These are phyloP conservation scores for Ophion slaviceki DNA, from an alignment of 2,888 invertebrate species.

Conservation along the genomic window DNA sequence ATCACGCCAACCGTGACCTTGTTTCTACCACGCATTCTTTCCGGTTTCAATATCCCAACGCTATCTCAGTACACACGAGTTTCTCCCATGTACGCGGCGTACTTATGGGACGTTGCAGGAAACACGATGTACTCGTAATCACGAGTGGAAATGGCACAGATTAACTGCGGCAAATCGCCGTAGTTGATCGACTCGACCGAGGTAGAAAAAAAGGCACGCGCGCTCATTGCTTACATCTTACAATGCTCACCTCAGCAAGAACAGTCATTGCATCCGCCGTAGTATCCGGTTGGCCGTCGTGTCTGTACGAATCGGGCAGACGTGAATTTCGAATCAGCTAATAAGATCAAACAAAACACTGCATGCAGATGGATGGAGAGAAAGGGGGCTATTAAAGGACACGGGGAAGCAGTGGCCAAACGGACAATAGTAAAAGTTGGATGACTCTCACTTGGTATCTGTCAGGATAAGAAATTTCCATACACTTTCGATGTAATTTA, in stretches of 20 bases:
- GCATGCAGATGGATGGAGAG: not conserved
- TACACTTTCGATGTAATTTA: slow-evolving; percentile 59
- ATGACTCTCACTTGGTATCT: slow-evolving; percentile 30
- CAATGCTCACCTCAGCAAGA: slow-evolving; percentile 6
- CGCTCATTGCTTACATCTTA: slow-evolving; percentile 8
- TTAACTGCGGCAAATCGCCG: slow-evolving; percentile 53
- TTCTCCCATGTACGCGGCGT: slow-evolving; percentile 59
- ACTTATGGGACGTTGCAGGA: slow-evolving; percentile 59
- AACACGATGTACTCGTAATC: slow-evolving; percentile 71
- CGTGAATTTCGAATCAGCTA: slow-evolving; percentile 15
- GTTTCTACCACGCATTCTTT: slow-evolving; percentile 66
- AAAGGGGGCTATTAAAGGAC: not conserved
- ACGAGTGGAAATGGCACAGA: slow-evolving; percentile 68
- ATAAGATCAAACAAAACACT: not conserved
- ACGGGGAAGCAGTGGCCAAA: slow-evolving; percentile 7
- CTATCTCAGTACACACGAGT: slow-evolving; percentile 55
- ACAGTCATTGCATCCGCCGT: slow-evolving; percentile 55
- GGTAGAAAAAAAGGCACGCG: slow-evolving; percentile 4
- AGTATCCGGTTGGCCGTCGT: slow-evolving; percentile 43
- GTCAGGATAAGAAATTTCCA: slow-evolving; percentile 50
- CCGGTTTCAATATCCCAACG: slow-evolving; percentile 64
- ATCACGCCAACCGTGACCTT: slow-evolving; percentile 74
- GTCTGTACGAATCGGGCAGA: slow-evolving; percentile 5
- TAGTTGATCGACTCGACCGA: slow-evolving; percentile 41
- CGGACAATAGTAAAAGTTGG: slow-evolving; percentile 59